Base-by-base conservation (phyloP, 2,797 vertebrate species). In the Melanotaenia maccullochi region DNA sequence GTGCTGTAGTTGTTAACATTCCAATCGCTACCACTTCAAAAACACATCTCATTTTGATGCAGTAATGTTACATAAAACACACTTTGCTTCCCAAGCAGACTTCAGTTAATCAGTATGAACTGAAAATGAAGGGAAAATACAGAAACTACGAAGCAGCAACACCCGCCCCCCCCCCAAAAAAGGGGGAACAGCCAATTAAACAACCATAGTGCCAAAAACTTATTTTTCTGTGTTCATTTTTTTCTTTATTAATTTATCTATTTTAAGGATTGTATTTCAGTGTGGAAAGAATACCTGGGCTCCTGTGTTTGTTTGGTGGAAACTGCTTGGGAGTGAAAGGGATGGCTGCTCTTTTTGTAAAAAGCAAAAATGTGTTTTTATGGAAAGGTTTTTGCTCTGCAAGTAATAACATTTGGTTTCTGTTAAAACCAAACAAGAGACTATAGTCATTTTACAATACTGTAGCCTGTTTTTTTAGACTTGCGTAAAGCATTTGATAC, bases 1-100 rank as follows among this genome's bases (percentile, higher is more conserved):
- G 49, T 20, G 33, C 60, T 75, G 71, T 35, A 60, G 63, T 68
- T 75, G 73, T 86, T 85, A 72, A 60, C 71, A 72, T 79, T 78
- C 59, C 60, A 82, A 80, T 68, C 8, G 1, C 55, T 64, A 66
- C 32, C 63, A 63, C 64, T 38, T 73, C 47, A 83, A 74, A 81
- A 83, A 56, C 38, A 13, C 4, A 5, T 60, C 64, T 78, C 20
- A 66, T 83, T 85, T 83, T 77, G 68, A 83, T 76, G 62, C 42
- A 35, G 22, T 60, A 76, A 83, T 62, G 58, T 78, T 80, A 73
- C 52, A 71, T 69, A 78, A 83, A 72, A 44, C 14, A 0, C 63
- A 51, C 38, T 76, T 65, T 73, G 70, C 70, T 76, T 78, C 75
- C 56, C 56, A 73, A 59, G 62, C 47, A 57, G 65, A 73, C 44